Evolutionary conservation across 2,797 vertebrate species (phyloP), one percentile per base, ranked within the genome.

Genomic region (Columba guinea): DNA sequence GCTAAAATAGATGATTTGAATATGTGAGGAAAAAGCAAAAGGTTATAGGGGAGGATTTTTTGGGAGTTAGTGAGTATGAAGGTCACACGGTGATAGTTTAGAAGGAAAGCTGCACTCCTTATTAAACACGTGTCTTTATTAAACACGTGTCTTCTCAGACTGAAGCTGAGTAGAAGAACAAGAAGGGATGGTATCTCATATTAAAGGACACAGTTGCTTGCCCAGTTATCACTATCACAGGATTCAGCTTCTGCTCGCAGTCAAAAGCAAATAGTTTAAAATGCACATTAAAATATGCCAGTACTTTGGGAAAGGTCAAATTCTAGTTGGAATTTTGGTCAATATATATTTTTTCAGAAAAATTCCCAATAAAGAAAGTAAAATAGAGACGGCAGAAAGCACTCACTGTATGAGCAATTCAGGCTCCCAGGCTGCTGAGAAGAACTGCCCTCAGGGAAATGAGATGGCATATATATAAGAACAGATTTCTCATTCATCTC

Each of bases 401-500:
- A 46, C 21, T 63, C 35, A 28, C 30, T 83, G 49, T 78, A 49
- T 91, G 76, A 86, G 93, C 53, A 71, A 7, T 56, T 58, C 79
- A 75, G 64, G 67, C 59, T 93, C 65, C 74, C 91, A 90, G 76
- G 52, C 65, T 85, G 79, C 60, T 64, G 56, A 74, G 79, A n/a
- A 15, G 1, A 91, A n/a, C 32, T 75, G 37, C 74, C 82, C 70
- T 59, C 48, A 48, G 90, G 88, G 59, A 94, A 90, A 84, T 48
- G 15, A 90, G 76, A 64, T 11, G 55, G 69, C 67, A 75, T 59
- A 55, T 14, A 78, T 27, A 27, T 69, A 75, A 46, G 69, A 87
- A 77, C 52, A 87, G 49, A 84, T 91, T 94, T 81, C 58, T 84
- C 39, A 65, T 96, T 89, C n/a, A 59, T 59, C 41, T 94, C 73